These are phyloP conservation scores for Colaptes auratus DNA, from an alignment of 2,113 vertebrate genomes.

Conservation along the genomic window DNA sequence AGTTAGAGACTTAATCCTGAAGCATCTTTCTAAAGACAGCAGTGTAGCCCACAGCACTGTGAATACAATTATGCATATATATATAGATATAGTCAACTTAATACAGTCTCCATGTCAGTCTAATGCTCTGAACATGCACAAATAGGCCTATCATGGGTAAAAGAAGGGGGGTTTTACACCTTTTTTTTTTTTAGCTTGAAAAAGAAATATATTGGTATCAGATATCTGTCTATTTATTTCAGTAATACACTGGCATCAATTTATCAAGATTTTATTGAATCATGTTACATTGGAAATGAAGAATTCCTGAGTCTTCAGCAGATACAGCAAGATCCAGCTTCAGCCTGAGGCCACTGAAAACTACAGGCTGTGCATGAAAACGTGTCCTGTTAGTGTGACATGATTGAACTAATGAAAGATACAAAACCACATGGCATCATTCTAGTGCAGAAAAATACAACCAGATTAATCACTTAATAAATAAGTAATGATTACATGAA, in stretches of 20 bases:
- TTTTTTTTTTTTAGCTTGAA: not conserved
- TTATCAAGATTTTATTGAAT: not conserved
- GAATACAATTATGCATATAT: not conserved
- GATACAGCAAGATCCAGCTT: not conserved
- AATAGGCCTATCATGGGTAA: not conserved
- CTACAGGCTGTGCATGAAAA: constrained; percentile 4
- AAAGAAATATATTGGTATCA: not conserved
- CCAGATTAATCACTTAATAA: constrained; percentile 8
- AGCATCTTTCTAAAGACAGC: not conserved
- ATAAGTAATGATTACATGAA: not conserved
- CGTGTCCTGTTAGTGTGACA: not conserved
- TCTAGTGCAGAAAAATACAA: constrained; percentile 19
- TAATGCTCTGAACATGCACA: not conserved
- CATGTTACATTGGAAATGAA: not conserved
- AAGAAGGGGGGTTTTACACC: not conserved
- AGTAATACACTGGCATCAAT: not conserved
- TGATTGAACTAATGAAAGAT: constrained; percentile 27
- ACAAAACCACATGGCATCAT: not conserved
- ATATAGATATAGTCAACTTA: not conserved
- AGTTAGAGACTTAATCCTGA: not conserved
- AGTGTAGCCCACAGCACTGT: not conserved
- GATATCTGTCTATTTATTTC: not conserved
- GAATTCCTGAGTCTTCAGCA: not conserved
- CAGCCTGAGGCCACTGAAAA: not conserved
- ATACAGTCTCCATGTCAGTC: not conserved